Base-by-base conservation (phyloP, 2,113 vertebrate species). In the Oryzias curvinotus region DNA sequence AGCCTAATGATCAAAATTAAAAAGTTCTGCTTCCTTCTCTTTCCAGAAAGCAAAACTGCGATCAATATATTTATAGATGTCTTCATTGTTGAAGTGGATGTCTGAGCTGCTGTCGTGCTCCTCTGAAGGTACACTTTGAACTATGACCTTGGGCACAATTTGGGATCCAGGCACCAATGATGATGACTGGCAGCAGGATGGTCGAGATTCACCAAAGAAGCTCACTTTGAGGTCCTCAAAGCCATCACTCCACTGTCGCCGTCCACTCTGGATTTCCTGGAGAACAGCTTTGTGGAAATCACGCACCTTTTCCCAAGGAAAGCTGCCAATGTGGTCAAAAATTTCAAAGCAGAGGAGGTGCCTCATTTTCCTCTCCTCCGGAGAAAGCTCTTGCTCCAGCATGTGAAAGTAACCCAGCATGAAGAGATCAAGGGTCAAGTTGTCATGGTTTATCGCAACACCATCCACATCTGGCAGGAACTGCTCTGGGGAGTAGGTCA, bases 21-120 rank as follows among this genome's bases (percentile, higher is more conserved):
- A 97, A 70, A 99, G 88, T 85, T 98, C 97, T 0, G 95, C 94
- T 64, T 99, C 96, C 44, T 96, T 98, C 85, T 98, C 95, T 78
- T 98, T 99, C 96, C 97, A 99, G 85, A 98, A 99, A 57, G 95
- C 90, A 41, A 98, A 99, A 81, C 97, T 99, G 21, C 95, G 93
- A 68, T 95, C 91, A 1, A 98, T 95, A 78, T 95, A 98, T 85
- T 91, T 91, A 57, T 95, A 97, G 57, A 97, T 93, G 51, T 97
- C 95, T 53, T 94, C 90, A 1, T 88, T 91, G 71, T 78, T 89
- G 77, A 92, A 92, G 79, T 75, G 74, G 52, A 68, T 48, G 68
- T 86, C 89, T 0, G 82, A 43, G 25, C 66, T 79, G 6, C 54
- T 65, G 23, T 51, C 15, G 3, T 41, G 45, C 18, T 88, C 81